These are phyloP conservation scores for Diplazon laetatorius DNA, from an alignment of 2,888 invertebrate species.

Conservation along the genomic window DNA sequence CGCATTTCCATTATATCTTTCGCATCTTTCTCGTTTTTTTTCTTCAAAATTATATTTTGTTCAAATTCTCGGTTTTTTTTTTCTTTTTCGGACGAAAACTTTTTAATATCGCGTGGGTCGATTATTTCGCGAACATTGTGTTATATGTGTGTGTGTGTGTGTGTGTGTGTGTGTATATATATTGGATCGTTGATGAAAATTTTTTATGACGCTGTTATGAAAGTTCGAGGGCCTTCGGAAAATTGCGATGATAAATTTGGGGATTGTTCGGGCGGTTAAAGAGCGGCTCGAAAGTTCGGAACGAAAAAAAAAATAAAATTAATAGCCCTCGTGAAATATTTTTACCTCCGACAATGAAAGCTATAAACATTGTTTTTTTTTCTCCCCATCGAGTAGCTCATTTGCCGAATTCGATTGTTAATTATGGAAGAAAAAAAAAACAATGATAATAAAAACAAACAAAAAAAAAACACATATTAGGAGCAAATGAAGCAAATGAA, in stretches of 20 bases:
- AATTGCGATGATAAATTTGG: background rate
- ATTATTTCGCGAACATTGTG: background rate
- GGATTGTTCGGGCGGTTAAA: background rate
- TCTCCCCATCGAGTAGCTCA: too few relatives aligned
- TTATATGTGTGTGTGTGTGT: too few relatives aligned
- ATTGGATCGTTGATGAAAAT: background rate
- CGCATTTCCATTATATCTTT: constrained; percentile 25
- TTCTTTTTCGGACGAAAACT: background rate
- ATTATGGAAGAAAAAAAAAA: too few relatives aligned
- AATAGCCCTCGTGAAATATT: constrained; percentile 3
- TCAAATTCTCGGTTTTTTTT: background rate
- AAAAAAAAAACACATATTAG: too few relatives aligned
- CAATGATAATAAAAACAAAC: too few relatives aligned
- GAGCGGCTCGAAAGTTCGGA: background rate
- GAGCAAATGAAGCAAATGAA: too few relatives aligned
- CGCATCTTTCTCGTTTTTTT: too few relatives aligned
- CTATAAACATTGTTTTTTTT: background rate
- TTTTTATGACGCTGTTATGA: constrained; percentile 7
- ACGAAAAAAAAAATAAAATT: constrained; percentile 3
- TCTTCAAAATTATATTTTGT: too few relatives aligned
- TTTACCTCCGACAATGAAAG: background rate
- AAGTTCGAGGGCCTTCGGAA: background rate
- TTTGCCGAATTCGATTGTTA: too few relatives aligned
- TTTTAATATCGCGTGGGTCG: background rate
- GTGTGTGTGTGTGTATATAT: too few relatives aligned